A percentile compares a stretch with the other conserved stretches of the same genome.
Evolutionary conservation across 2,113 vertebrate genomes (phyloP).

Genomic region (Oophaga pumilio): DNA sequence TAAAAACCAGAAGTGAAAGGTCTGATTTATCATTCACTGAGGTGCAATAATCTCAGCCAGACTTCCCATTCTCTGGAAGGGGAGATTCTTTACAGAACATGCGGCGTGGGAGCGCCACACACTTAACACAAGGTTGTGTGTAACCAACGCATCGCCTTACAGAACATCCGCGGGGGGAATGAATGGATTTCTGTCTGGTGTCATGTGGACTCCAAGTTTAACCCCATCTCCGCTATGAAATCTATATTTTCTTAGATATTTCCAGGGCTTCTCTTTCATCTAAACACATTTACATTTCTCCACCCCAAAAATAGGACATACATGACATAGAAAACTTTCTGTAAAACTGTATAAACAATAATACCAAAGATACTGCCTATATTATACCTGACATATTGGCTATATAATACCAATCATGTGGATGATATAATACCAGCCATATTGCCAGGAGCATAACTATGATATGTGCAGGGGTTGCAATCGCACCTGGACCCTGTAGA

Average conservation of each 20-base stretch:
- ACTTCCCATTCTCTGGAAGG: slow-evolving; percentile 42
- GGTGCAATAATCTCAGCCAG: slow-evolving; percentile 60
- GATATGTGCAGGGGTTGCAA: too few species aligned
- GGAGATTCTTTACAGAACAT: slow-evolving; percentile 6
- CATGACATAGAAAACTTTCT: not conserved
- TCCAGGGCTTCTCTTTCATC: not conserved
- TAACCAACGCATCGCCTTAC: not conserved
- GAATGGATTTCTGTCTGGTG: too few species aligned
- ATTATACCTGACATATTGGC: too few species aligned
- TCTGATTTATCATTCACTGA: slow-evolving; percentile 77
- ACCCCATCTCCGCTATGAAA: not conserved
- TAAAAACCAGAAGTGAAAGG: slow-evolving; percentile 83
- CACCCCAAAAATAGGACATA: not conserved
- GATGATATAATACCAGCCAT: too few species aligned
- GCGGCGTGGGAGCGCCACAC: not conserved
- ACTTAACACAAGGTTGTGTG: not conserved
- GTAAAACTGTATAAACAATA: too few species aligned
- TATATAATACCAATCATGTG: too few species aligned
- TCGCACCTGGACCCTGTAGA: too few species aligned
- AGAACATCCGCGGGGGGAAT: too few species aligned
- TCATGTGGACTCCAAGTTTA: not conserved
- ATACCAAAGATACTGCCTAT: too few species aligned
- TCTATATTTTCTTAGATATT: not conserved
- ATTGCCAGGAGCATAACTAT: too few species aligned
- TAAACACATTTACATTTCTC: not conserved